These are phyloP conservation scores for Yoshiicerus persimilis DNA, from an alignment of 1,140 invertebrate genomes.

Conservation along the genomic window DNA sequence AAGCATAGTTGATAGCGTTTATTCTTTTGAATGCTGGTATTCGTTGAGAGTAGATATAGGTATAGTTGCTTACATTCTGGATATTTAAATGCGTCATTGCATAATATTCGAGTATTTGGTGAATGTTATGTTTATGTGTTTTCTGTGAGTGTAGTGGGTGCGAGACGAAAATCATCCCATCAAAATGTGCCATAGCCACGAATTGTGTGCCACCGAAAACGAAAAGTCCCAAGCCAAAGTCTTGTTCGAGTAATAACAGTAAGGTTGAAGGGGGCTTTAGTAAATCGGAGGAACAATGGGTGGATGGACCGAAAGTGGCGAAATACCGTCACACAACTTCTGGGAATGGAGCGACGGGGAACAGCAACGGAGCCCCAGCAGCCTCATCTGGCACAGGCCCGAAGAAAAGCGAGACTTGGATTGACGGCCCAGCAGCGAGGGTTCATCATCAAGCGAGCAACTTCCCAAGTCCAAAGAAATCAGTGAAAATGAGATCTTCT, in stretches of 20 bases:
- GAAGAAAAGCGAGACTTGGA: slow-evolving; percentile 82
- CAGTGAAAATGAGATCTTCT: slow-evolving; percentile 68
- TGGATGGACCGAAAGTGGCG: slow-evolving; percentile 87
- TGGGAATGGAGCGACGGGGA: not conserved
- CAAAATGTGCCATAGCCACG: slow-evolving; percentile 15
- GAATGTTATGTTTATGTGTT: slow-evolving; percentile 2
- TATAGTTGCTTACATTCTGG: too few species aligned
- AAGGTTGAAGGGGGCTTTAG: slow-evolving; percentile 1
- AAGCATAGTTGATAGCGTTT: not conserved
- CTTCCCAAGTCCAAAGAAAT: slow-evolving; percentile 50
- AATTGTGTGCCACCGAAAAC: slow-evolving; percentile 46
- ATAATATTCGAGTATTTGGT: not conserved
- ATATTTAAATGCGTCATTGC: not conserved
- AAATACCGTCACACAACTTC: slow-evolving; percentile 56
- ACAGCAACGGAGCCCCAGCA: not conserved
- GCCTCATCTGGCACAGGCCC: not conserved
- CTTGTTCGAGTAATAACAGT: slow-evolving; percentile 21
- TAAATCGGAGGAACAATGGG: slow-evolving; percentile 82
- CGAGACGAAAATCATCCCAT: slow-evolving; percentile 33
- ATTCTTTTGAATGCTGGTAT: too few species aligned
- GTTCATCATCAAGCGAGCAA: slow-evolving; percentile 47
- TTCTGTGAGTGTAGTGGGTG: slow-evolving; percentile 21
- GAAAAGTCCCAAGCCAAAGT: slow-evolving; percentile 49
- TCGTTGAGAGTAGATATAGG: too few species aligned
- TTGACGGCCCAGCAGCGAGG: slow-evolving; percentile 72